Conservation (phyloP, 2,888 invertebrate species). For the Lasioglossum calceatum region DNA sequence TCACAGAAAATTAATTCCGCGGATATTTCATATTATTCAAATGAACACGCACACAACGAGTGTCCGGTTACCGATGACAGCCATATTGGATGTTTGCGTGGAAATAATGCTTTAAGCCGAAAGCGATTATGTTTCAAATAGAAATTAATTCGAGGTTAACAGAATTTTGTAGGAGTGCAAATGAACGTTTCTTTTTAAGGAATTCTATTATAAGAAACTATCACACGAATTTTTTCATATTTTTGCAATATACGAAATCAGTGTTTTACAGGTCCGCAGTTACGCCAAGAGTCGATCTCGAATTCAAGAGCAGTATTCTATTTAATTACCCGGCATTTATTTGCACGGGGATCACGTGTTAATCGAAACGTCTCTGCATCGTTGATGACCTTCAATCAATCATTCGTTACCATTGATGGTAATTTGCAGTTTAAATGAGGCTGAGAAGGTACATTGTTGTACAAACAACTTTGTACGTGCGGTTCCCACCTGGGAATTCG, state of each 20-base stretch:
- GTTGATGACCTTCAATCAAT: neutral
- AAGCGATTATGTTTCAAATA: neutral
- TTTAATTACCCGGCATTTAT: slow-evolving; percentile 11
- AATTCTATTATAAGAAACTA: neutral
- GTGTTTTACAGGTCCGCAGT: neutral
- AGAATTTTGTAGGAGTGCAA: neutral
- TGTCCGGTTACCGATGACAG: neutral
- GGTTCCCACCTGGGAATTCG: neutral
- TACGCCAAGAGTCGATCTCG: neutral
- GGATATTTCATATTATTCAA: neutral
- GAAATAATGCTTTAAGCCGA: neutral
- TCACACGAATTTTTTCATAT: neutral
- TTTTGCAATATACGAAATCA: neutral
- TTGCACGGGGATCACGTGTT: slow-evolving; percentile 11
- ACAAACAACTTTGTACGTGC: neutral
- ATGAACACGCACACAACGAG: neutral
- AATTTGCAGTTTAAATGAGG: slow-evolving; percentile 10
- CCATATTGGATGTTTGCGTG: neutral
- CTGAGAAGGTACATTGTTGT: neutral
- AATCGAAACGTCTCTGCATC: slow-evolving; percentile 9
- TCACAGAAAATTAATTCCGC: neutral
- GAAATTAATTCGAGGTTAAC: neutral
- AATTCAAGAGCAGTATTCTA: slow-evolving; percentile 2
- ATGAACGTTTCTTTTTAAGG: accelerated
- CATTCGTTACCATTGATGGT: neutral